Evolutionary conservation across 2,888 invertebrate genomes (phyloP).

Genomic region (Tubulanus polymorphus): DNA sequence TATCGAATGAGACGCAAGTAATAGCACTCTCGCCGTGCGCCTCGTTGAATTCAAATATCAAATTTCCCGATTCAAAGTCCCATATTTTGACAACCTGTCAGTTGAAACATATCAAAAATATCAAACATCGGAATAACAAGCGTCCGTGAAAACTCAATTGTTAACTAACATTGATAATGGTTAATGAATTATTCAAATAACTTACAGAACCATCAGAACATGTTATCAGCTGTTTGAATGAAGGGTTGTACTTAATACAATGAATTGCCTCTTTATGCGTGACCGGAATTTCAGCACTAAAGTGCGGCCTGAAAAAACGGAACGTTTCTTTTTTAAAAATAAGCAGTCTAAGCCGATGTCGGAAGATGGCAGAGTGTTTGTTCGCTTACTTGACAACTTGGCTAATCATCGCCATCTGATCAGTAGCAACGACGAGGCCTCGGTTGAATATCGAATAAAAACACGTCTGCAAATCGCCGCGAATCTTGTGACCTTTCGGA

Average conservation of each 20-base stretch:
- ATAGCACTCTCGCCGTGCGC: conserved; percentile 51
- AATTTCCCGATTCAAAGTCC: conserved; percentile 52
- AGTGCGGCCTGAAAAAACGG: conserved; percentile 34
- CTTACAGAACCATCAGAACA: conserved; percentile 52
- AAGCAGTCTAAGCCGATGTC: background rate
- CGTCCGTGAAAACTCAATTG: too few species aligned
- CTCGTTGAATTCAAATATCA: conserved; percentile 51
- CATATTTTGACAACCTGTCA: conserved; percentile 50
- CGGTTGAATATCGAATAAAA: conserved; percentile 48
- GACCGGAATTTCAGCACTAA: conserved; percentile 48
- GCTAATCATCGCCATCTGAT: conserved; percentile 49
- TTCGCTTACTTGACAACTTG: conserved; percentile 49
- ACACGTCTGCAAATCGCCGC: conserved; percentile 52
- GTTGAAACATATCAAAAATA: background rate
- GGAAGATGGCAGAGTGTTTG: background rate
- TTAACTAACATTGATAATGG: too few species aligned
- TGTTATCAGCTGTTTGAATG: conserved; percentile 52
- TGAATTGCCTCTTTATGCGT: conserved; percentile 52
- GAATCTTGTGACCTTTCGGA: conserved; percentile 53
- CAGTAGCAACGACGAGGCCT: conserved; percentile 49
- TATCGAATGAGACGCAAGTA: conserved; percentile 53
- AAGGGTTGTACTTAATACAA: conserved; percentile 46
- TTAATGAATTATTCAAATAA: too few species aligned
- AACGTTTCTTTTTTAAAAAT: too few species aligned
- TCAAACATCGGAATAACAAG: background rate